A percentile compares a stretch with the other conserved stretches of the same genome.
These are phyloP conservation scores for Colostygia pectinataria DNA, from an alignment of 2,888 invertebrate species.

Conservation along the genomic window DNA sequence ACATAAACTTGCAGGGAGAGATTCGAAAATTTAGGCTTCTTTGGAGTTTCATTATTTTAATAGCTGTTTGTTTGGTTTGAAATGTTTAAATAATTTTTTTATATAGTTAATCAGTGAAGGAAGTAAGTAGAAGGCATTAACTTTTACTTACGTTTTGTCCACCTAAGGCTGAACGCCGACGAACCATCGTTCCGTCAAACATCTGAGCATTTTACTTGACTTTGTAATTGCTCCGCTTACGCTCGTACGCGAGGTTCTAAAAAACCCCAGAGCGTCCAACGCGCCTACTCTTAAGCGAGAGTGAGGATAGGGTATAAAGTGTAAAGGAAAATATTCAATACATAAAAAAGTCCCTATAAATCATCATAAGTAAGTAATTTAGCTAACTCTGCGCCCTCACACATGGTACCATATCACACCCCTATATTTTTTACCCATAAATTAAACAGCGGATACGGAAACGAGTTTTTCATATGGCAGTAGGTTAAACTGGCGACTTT, in stretches of 20 bases:
- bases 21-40: conserved; percentile 47
- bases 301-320: too few relatives aligned
- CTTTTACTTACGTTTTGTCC: too few relatives aligned
- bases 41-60: conserved; percentile 22
- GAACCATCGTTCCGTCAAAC: too few relatives aligned
- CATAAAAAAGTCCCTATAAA: conserved; percentile 26
- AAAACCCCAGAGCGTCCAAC: too few relatives aligned
- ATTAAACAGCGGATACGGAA: conserved; percentile 64
- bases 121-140: too few relatives aligned
- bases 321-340: not conserved
- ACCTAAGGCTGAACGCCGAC: too few relatives aligned
- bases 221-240: too few relatives aligned
- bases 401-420: conserved; percentile 56
- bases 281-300: too few relatives aligned
- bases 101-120: too few relatives aligned
- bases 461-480: conserved; percentile 74
- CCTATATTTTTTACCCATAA: conserved; percentile 73
- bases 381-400: conserved; percentile 24
- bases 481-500: conserved; percentile 66
- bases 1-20: conserved; percentile 48
- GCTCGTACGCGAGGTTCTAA: too few relatives aligned
- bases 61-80: conserved; percentile 5
- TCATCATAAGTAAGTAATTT: conserved; percentile 30
- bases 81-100: not conserved
- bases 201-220: too few relatives aligned